Base-by-base conservation (phyloP, 2,797 vertebrate species). In the Graptemys geographica region DNA sequence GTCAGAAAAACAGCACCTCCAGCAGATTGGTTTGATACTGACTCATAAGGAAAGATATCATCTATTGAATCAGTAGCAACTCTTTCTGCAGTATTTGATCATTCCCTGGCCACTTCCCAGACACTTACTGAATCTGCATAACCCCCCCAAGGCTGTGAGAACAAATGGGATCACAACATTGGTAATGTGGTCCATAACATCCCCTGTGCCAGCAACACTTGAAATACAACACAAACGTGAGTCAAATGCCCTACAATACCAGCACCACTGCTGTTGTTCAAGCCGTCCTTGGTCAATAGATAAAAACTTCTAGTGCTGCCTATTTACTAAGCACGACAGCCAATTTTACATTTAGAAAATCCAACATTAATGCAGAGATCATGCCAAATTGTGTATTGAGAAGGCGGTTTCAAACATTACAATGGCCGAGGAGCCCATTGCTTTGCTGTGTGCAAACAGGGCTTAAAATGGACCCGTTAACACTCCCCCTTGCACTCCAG, bases 381-480 rank as follows among this genome's bases (percentile, higher is more conserved):
- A 59, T 47, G 28, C 15, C 25, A 33, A 83, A 49, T 87, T 78
- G 88, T 57, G 84, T 27, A 19, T 86, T 79, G 87, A 94, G 90
- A 89, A 91, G 90, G 53, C 80, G 78, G 89, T 82, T 57, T 56
- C 8, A 5, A 93, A 31, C 1, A 88, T 11, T 31, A 15, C 87
- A 83, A 69, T 0, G 0, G 11, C 1, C 13, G n/a, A 1, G 84
- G 23, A 88, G 90, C 41, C 59, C 51, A 44, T 16, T 41, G 59
- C 76, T 81, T n/a, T 92, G 37, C 76, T 89, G 84, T 76, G 37
- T 3, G 95, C 94, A 90, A 95, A 89, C 93, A 92, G 94, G 96
- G 84, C 95, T 97, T 96, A 96, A 96, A 95, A 97, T 83, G 94
- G 95, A 95, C 87, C 90, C 0, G 1, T 84, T 95, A 95, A 95